phyloP scores from a whole-genome alignment of 2,113 vertebrate genomes.

The Equus quagga region DNA sequence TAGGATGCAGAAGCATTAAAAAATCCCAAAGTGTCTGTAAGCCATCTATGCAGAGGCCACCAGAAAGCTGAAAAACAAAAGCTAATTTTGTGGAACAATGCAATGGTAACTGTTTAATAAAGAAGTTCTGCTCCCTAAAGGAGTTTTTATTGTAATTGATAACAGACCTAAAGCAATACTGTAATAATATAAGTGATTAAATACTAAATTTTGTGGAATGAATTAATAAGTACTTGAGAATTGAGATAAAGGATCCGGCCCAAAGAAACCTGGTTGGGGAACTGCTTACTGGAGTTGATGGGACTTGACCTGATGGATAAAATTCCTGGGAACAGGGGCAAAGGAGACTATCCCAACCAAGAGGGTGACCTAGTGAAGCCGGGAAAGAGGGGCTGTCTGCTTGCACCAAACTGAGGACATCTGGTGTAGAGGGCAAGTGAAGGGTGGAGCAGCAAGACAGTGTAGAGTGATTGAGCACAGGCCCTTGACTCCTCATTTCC shows the following conservation, averaged over 20 bases:
- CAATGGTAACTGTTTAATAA: not conserved
- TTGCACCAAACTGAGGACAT: fast-evolving
- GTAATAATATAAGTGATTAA: not conserved
- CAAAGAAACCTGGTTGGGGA: not conserved
- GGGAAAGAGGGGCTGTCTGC: not conserved
- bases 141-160: not conserved
- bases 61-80: not conserved
- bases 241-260: not conserved
- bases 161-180: not conserved
- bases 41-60: not conserved
- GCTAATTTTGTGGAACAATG: not conserved
- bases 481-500: not conserved
- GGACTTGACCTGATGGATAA: not conserved
- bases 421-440: not conserved
- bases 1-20: not conserved
- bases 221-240: not conserved
- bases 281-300: not conserved
- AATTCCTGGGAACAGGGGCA: not conserved
- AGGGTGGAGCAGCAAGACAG: no score
- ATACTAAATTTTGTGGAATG: not conserved
- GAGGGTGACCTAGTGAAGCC: not conserved
- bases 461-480: no score
- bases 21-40: not conserved
- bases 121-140: not conserved
- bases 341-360: fast-evolving